Evolutionary conservation across 2,797 vertebrate species (phyloP).

Genomic region (Girardinus metallicus): DNA sequence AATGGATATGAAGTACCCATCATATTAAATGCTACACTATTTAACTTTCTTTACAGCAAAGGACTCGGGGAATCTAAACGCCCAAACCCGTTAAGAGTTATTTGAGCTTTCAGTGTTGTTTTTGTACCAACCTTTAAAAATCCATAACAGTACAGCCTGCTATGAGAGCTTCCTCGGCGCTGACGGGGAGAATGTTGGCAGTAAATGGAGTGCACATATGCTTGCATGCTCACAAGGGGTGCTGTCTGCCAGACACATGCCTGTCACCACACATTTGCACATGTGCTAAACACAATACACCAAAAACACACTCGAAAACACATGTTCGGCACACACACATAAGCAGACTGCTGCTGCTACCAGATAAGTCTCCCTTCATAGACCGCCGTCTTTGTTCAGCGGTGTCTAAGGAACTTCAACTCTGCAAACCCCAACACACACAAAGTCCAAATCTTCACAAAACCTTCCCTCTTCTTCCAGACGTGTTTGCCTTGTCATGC

Average conservation of each 20-base stretch:
- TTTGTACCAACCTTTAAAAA: background rate
- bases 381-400: slow-evolving; percentile 69
- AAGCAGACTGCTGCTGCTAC: slow-evolving; percentile 65
- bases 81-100: background rate
- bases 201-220: slow-evolving; percentile 1
- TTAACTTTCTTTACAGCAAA: background rate
- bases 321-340: slow-evolving; percentile 18
- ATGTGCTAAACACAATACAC: slow-evolving; percentile 1
- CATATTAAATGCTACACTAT: background rate
- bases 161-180: slow-evolving; percentile 9
- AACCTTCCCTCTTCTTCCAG: slow-evolving; percentile 49
- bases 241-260: slow-evolving; percentile 10
- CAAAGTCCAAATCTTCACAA: slow-evolving; percentile 37
- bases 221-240: slow-evolving; percentile 9
- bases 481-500: slow-evolving; percentile 13
- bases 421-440: slow-evolving; percentile 40
- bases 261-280: slow-evolving; percentile 13
- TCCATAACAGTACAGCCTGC: background rate
- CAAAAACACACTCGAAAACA: slow-evolving; percentile 8
- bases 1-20: background rate
- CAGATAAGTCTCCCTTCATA: slow-evolving; percentile 73
- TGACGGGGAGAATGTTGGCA: slow-evolving; percentile 16
- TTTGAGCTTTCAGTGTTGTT: background rate
- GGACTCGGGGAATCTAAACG: background rate
- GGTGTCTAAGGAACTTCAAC: slow-evolving; percentile 65